A percentile compares a stretch with the other conserved stretches of the same genome.
phyloP scores from a whole-genome alignment of 1,140 invertebrate genomes.

The Nephila pilipes region DNA sequence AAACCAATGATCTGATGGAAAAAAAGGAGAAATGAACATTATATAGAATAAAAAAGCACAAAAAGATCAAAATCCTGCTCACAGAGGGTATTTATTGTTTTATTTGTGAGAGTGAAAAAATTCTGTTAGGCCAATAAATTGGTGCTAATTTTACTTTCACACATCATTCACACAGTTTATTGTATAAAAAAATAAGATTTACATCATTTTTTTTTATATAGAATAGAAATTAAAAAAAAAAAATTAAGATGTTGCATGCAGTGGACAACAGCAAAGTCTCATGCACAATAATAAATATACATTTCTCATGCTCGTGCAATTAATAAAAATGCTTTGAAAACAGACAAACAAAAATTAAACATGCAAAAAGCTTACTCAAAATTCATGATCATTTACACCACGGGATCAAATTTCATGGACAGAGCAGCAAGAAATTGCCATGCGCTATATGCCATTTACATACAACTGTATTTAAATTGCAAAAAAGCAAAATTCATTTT shows the following conservation, averaged over 20 bases:
- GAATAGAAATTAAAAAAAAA: neutral
- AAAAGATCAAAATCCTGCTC: neutral
- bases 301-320: neutral
- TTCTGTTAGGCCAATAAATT: neutral
- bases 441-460: slow-evolving; percentile 6
- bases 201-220: neutral
- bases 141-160: neutral
- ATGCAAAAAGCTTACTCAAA: neutral
- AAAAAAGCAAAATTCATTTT: neutral
- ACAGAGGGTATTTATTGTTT: neutral
- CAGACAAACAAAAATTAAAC: neutral
- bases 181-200: no score
- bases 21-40: no score
- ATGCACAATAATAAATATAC: neutral
- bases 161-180: neutral
- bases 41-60: neutral
- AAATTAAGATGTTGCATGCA: neutral
- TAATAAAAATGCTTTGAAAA: neutral
- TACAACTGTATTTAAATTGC: neutral
- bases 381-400: neutral
- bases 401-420: neutral
- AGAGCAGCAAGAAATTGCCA: neutral
- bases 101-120: neutral
- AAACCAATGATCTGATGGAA: no score
- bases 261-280: neutral